A percentile compares a stretch with the other conserved stretches of the same genome.
phyloP scores from a whole-genome alignment of 2,113 vertebrate species.

The Erythrolamprus reginae region DNA sequence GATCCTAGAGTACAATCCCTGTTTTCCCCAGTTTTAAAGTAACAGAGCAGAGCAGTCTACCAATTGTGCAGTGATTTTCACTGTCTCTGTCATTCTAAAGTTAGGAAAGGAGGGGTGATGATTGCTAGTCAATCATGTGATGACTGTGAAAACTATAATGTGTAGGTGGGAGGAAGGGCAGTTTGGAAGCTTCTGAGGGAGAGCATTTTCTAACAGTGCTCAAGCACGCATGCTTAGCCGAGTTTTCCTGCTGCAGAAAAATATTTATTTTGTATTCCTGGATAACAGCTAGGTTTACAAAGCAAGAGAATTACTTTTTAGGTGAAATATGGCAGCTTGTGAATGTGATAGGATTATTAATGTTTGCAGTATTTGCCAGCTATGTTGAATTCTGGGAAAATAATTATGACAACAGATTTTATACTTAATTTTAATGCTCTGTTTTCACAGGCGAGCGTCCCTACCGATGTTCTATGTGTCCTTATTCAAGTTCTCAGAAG shows the following conservation, averaged over 20 bases:
- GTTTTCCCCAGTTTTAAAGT: neutral
- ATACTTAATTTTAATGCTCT: conserved; percentile 18
- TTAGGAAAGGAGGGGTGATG: neutral
- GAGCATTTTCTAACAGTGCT: neutral
- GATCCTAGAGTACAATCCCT: too few relatives aligned
- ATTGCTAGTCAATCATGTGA: neutral
- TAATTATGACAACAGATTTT: neutral
- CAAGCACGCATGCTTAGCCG: neutral
- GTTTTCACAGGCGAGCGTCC: conserved; percentile 86
- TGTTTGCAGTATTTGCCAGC: neutral
- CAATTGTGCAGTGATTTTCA: neutral
- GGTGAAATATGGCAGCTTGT: neutral
- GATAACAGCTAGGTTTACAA: neutral
- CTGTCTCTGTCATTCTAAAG: neutral
- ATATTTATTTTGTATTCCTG: neutral
- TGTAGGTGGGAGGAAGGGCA: neutral
- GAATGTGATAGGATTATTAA: neutral
- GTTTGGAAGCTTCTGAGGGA: neutral
- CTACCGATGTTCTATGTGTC: conserved; percentile 90
- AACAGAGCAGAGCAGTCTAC: neutral
- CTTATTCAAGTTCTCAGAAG: conserved; percentile 98
- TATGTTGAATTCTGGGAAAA: neutral
- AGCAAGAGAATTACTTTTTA: neutral
- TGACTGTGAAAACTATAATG: neutral
- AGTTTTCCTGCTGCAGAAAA: neutral